Evolutionary conservation across 2,888 invertebrate species (phyloP).

Genomic region (Cheilosia scutellata): DNA sequence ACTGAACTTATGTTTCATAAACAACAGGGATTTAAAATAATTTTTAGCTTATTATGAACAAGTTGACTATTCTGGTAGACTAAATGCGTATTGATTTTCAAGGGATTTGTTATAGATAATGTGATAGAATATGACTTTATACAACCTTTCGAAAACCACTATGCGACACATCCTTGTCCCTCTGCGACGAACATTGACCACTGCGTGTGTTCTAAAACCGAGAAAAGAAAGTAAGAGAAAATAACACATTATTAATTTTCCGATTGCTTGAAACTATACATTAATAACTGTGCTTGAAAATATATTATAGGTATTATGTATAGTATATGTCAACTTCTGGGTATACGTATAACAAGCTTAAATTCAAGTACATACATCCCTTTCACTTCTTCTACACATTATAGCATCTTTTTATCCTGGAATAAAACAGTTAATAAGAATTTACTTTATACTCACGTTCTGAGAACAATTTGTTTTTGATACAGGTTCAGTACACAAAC

Average conservation of each 20-base stretch:
- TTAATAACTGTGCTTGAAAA: slow-evolving; percentile 1
- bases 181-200: slow-evolving; percentile 43
- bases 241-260: neutral
- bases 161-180: slow-evolving; percentile 35
- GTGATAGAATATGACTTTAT: too few relatives aligned
- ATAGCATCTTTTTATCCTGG: slow-evolving; percentile 45
- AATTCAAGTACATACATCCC: slow-evolving; percentile 15
- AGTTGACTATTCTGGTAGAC: too few relatives aligned
- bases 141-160: slow-evolving; percentile 48
- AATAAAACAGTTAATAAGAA: slow-evolving; percentile 73
- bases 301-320: neutral
- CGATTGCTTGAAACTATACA: neutral
- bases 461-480: slow-evolving; percentile 55
- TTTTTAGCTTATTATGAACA: too few relatives aligned
- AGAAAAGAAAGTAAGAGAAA: slow-evolving; percentile 21
- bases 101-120: too few relatives aligned
- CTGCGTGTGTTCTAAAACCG: slow-evolving; percentile 49
- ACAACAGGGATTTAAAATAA: too few relatives aligned
- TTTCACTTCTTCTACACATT: slow-evolving; percentile 6
- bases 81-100: too few relatives aligned
- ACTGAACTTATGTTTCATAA: too few relatives aligned
- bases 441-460: slow-evolving; percentile 75
- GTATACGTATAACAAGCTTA: slow-evolving; percentile 8
- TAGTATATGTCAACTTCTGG: slow-evolving; percentile 25
- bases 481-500: slow-evolving; percentile 67